These are phyloP conservation scores for Drosophila subpulchrella DNA, from an alignment of 1,140 invertebrate genomes.

Conservation along the genomic window DNA sequence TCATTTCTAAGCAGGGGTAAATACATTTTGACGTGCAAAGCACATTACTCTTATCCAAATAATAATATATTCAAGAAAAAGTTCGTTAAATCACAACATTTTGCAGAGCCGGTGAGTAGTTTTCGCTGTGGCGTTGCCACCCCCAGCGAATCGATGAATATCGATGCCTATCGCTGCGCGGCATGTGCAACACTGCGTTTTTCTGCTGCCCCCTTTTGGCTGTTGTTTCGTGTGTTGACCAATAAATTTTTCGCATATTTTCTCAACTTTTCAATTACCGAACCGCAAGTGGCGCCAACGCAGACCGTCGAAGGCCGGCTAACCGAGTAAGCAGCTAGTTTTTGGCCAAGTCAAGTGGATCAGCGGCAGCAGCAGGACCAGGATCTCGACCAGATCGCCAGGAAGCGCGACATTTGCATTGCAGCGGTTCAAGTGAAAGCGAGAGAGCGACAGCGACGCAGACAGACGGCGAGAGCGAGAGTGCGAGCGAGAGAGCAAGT, in stretches of 20 bases:
- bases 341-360: constrained; percentile 33
- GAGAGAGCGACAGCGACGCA: background rate
- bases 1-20: too few species aligned
- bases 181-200: constrained; percentile 63
- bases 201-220: constrained; percentile 68
- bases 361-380: constrained; percentile 3
- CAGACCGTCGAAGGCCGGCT: constrained; percentile 14
- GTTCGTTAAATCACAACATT: too few species aligned
- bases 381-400: constrained; percentile 19
- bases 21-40: too few species aligned
- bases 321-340: constrained; percentile 15
- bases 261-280: constrained; percentile 63
- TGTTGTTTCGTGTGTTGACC: constrained; percentile 78
- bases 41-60: too few species aligned
- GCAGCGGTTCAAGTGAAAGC: constrained; percentile 7
- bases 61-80: too few species aligned
- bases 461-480: constrained; percentile 41
- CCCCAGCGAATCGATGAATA: background rate
- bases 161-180: constrained; percentile 4
- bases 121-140: background rate
- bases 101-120: background rate
- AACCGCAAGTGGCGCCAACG: constrained; percentile 49
- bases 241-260: constrained; percentile 78
- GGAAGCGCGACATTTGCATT: constrained; percentile 49
- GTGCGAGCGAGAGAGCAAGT: constrained; percentile 50